These are phyloP conservation scores for Litoditis marina DNA, from an alignment of 2,888 invertebrate genomes.

Conservation along the genomic window DNA sequence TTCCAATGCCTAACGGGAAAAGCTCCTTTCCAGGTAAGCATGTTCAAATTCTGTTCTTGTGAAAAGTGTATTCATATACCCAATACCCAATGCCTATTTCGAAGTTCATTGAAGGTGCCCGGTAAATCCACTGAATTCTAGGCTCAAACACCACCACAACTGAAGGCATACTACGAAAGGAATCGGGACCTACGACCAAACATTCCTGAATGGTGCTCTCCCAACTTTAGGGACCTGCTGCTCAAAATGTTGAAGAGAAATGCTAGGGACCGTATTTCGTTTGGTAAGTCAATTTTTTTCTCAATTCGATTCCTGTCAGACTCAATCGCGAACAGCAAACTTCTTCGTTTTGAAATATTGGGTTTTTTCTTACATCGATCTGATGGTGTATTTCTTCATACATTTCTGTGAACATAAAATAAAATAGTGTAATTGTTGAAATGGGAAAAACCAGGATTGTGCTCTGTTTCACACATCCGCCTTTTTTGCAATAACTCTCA, in stretches of 20 bases:
- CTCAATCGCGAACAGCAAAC: background rate
- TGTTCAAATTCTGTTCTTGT: background rate
- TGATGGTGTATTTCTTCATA: too few species aligned
- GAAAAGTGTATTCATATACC: too few species aligned
- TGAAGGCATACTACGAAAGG: slow-evolving; percentile 94
- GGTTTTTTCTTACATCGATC: background rate
- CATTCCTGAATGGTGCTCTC: slow-evolving; percentile 88
- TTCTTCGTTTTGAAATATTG: background rate
- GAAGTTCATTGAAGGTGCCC: background rate
- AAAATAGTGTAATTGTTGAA: too few species aligned
- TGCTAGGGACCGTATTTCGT: slow-evolving; percentile 89
- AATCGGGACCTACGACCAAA: slow-evolving; percentile 69
- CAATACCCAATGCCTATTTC: too few species aligned
- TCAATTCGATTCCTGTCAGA: background rate
- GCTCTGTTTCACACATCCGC: background rate
- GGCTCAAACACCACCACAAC: slow-evolving; percentile 92
- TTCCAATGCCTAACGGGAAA: slow-evolving; percentile 97
- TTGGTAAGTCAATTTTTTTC: slow-evolving; percentile 67
- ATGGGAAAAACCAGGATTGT: too few species aligned
- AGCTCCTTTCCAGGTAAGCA: slow-evolving; percentile 77
- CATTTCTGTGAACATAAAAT: too few species aligned
- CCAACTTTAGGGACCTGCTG: slow-evolving; percentile 81
- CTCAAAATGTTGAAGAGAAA: slow-evolving; percentile 78
- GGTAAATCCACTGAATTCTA: slow-evolving; percentile 66
- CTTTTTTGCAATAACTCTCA: background rate